Evolutionary conservation across 2,797 vertebrate genomes (phyloP).

Genomic region (Sebastes kiyomatsui): DNA sequence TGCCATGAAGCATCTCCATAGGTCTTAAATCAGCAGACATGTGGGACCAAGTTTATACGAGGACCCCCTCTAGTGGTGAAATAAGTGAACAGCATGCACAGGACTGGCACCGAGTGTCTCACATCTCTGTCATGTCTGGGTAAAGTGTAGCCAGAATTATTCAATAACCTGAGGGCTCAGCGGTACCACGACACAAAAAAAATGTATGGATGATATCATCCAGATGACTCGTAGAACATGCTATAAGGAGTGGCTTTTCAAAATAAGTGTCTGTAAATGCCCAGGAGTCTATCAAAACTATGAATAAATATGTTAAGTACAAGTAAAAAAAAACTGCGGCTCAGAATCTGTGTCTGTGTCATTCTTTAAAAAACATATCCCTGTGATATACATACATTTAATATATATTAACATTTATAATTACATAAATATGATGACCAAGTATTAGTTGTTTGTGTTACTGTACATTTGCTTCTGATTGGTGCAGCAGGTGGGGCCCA

Average conservation of each 20-base stretch:
- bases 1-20: neutral
- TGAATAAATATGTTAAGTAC: neutral
- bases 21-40: neutral
- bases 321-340: neutral
- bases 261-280: neutral
- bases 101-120: too few relatives aligned
- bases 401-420: neutral
- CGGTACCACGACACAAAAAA: neutral
- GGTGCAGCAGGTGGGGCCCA: neutral
- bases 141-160: too few relatives aligned
- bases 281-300: neutral
- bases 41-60: slow-evolving; percentile 19
- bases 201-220: neutral
- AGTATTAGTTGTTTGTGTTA: neutral
- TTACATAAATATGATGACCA: neutral
- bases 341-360: neutral
- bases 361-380: neutral
- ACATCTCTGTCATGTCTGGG: neutral
- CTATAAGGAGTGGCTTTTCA: neutral
- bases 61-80: slow-evolving; percentile 71
- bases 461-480: neutral
- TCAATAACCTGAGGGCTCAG: neutral
- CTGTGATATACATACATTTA: neutral
- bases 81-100: slow-evolving; percentile 17
- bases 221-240: neutral